These are phyloP conservation scores for Trissolcus brochymenae DNA, from an alignment of 2,888 invertebrate genomes.

Conservation along the genomic window DNA sequence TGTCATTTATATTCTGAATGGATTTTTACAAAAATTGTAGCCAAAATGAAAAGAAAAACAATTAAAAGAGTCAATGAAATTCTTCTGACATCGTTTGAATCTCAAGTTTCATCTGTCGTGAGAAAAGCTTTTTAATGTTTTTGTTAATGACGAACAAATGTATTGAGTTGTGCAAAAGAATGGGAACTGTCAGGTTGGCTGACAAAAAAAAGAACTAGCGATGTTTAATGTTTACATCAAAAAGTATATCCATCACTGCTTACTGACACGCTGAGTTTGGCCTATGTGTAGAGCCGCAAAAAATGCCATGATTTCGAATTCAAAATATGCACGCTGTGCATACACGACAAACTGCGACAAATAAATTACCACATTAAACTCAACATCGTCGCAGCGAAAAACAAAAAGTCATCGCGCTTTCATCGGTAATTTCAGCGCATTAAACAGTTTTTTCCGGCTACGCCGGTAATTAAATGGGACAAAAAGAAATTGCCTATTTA, in stretches of 20 bases:
- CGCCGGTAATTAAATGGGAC: conserved; percentile 40
- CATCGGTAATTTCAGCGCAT: conserved; percentile 42
- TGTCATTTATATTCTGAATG: too few relatives aligned
- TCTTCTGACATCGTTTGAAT: neutral
- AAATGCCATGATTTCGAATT: conserved; percentile 43
- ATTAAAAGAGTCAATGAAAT: neutral
- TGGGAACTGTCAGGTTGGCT: conserved; percentile 15
- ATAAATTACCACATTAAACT: conserved; percentile 39
- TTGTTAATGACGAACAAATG: conserved; percentile 23
- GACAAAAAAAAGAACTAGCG: conserved; percentile 15
- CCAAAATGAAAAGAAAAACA: neutral
- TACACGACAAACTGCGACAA: conserved; percentile 26
- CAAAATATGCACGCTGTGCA: conserved; percentile 28
- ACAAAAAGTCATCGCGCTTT: conserved; percentile 30
- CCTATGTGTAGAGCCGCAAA: conserved; percentile 24
- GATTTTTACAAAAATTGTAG: neutral
- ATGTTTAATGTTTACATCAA: conserved; percentile 24
- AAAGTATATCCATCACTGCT: conserved; percentile 44
- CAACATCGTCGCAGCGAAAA: neutral
- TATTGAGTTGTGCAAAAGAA: conserved; percentile 34
- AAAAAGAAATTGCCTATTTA: conserved; percentile 21
- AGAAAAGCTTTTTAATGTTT: conserved; percentile 17
- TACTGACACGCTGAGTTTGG: conserved; percentile 28
- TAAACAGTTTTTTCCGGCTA: conserved; percentile 22
- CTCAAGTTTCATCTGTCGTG: conserved; percentile 19